Base-by-base conservation (phyloP, 2,797 vertebrate genomes). In the Aulostomus chinensis region DNA sequence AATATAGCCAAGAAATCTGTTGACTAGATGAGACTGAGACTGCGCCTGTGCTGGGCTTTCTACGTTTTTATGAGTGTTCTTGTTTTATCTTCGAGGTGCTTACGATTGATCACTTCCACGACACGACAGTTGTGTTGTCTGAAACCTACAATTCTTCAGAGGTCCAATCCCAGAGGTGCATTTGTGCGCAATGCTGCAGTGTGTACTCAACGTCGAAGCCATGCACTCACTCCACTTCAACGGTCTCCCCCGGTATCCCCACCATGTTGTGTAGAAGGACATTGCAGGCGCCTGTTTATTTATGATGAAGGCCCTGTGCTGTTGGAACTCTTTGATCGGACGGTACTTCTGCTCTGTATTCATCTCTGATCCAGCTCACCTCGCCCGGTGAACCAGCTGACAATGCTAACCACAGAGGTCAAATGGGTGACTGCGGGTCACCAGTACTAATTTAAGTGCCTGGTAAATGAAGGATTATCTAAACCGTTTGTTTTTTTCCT, bases 391-490 rank as follows among this genome's bases (percentile, higher is more conserved):
- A 54, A 54, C 2, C 67, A 25, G 64, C 68, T 66, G 64, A 60
- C 56, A 24, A 49, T 37, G 54, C 45, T 48, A 57, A 69, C 64
- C 63, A 83, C 71, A 78, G 32, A 66, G 76, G 72, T 79, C 35
- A 78, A 56, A 73, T 56, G 47, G 57, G 76, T 71, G 75, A 81
- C 80, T 49, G 53, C 46, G 58, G 76, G 77, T 91, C 74, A 72
- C 65, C 59, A 63, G 58, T 76, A 70, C 62, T 85, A 67, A 45
- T 73, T 71, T 78, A 94, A 96, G 96, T 98, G 95, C 96, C 96
- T 96, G 91, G 89, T 90, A 89, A 92, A 96, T 94, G 95, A 97
- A 96, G 95, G 95, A 94, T 92, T 91, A 83, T 86, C 46, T 56
- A 60, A 71, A 73, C 61, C 38, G 26, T 74, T 65, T 68, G 50